phyloP scores from a whole-genome alignment of 2,113 vertebrate genomes.

The Pomatostomus ruficeps region DNA sequence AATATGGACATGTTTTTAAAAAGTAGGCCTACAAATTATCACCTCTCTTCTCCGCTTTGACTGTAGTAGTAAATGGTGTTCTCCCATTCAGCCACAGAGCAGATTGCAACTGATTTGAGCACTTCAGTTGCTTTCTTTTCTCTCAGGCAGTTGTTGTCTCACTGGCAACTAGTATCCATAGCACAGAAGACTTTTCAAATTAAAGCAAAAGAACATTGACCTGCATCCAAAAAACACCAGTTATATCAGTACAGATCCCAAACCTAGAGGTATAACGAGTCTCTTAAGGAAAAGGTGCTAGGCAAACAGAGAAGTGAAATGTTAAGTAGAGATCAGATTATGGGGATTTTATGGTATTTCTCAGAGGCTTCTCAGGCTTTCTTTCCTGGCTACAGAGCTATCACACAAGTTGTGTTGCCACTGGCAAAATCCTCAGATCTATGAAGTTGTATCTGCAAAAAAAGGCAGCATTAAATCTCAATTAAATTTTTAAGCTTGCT shows the following conservation, averaged over 20 bases:
- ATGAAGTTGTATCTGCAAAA: neutral
- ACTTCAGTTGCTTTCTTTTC: neutral
- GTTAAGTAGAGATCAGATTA: neutral
- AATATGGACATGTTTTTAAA: neutral
- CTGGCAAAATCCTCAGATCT: neutral
- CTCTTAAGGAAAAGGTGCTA: neutral
- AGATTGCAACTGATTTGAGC: neutral
- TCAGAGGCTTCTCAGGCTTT: neutral
- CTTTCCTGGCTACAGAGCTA: neutral
- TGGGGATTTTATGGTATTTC: neutral
- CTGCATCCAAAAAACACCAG: neutral
- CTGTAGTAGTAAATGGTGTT: neutral
- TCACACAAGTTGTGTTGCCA: neutral
- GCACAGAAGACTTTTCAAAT: neutral
- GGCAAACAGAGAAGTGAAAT: neutral
- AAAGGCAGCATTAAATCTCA: conserved; percentile 11
- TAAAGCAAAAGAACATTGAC: neutral
- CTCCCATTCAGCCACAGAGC: neutral
- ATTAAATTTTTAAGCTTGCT: neutral
- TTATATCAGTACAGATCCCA: neutral
- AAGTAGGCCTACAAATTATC: neutral
- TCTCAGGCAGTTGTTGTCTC: neutral
- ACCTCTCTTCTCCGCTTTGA: neutral
- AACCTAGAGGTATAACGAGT: neutral
- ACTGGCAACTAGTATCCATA: neutral